Evolutionary conservation across 2,888 invertebrate genomes (phyloP).

Genomic region (Stenodema calcarata): DNA sequence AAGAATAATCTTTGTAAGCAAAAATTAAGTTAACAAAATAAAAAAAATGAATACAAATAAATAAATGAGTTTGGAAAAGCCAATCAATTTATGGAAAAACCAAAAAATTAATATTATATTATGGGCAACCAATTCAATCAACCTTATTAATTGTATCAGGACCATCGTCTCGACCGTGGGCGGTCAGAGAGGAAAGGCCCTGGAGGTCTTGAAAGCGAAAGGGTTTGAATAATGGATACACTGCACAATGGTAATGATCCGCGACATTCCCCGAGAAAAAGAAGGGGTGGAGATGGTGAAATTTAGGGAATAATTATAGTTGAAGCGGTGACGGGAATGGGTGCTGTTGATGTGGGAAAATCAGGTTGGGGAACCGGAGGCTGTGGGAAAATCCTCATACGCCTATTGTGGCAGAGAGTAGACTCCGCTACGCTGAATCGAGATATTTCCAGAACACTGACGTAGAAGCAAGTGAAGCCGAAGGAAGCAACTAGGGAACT

Average conservation of each 20-base stretch:
- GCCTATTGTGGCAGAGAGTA: too few relatives aligned
- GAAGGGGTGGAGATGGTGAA: neutral
- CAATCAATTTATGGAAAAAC: too few relatives aligned
- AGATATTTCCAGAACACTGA: too few relatives aligned
- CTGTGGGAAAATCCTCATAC: too few relatives aligned
- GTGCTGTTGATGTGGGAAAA: neutral
- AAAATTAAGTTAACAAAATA: too few relatives aligned
- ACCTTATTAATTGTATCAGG: constrained; percentile 16
- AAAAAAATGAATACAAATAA: too few relatives aligned
- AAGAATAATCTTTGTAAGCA: too few relatives aligned
- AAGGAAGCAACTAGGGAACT: too few relatives aligned
- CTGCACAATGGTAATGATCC: constrained; percentile 17
- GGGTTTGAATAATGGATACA: constrained; percentile 7
- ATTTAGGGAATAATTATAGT: neutral
- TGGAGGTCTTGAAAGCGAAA: neutral
- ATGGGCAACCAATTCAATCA: constrained; percentile 7
- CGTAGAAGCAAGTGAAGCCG: too few relatives aligned
- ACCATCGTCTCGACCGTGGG: neutral
- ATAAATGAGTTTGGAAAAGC: too few relatives aligned
- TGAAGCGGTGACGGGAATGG: neutral
- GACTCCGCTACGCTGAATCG: too few relatives aligned
- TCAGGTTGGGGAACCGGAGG: neutral
- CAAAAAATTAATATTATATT: too few relatives aligned
- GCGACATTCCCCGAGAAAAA: neutral
- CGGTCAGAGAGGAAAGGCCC: neutral